phyloP scores from a whole-genome alignment of 2,113 vertebrate genomes.

The Madoqua kirkii region DNA sequence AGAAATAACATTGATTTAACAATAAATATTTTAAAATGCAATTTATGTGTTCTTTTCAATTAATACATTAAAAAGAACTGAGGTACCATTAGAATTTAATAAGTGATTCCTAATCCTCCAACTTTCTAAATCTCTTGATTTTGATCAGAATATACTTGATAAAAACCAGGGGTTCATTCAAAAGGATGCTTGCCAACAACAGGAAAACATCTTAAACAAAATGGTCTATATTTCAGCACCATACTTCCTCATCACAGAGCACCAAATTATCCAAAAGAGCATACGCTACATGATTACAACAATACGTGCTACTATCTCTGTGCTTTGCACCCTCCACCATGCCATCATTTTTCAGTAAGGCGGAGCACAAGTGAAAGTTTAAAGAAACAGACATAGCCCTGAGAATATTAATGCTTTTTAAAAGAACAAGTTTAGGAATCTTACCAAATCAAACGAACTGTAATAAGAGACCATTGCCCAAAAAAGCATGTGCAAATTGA shows the following conservation, averaged over 20 bases:
- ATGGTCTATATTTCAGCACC: not conserved
- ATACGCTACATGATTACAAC: not conserved
- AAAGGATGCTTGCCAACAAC: not conserved
- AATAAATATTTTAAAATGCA: not conserved
- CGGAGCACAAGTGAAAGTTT: not conserved
- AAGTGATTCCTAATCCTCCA: not conserved
- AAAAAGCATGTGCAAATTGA: not conserved
- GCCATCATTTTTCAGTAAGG: not conserved
- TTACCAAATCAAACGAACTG: not conserved
- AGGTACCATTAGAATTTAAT: not conserved
- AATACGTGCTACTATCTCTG: not conserved
- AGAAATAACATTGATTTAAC: not conserved
- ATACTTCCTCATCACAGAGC: not conserved
- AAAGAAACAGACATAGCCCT: not conserved
- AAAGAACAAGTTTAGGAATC: not conserved
- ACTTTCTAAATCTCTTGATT: not conserved
- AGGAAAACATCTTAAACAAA: not conserved
- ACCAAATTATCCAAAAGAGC: not conserved
- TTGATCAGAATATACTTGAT: not conserved
- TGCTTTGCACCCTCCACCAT: not conserved
- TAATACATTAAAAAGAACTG: not conserved
- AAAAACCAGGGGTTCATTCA: not conserved
- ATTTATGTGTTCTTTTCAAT: not conserved
- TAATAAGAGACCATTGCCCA: not conserved
- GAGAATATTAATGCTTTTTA: not conserved